Conservation (phyloP, 1,140 invertebrate genomes). For the Cataglyphis hispanica region DNA sequence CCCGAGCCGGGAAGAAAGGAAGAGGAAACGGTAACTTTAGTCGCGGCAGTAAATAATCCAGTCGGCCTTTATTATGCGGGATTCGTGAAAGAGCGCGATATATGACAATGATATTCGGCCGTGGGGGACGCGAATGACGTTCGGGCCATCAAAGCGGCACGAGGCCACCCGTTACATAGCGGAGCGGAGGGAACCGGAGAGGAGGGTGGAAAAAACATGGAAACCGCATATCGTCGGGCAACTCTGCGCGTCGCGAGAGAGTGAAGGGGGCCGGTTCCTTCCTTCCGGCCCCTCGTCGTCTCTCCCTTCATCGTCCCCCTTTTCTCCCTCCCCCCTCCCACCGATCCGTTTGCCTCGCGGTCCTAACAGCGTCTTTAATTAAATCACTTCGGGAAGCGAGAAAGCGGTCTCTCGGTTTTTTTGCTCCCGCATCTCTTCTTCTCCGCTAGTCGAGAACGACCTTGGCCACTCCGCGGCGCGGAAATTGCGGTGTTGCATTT, state of each 20-base stretch:
- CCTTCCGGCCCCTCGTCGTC: conserved; percentile 82
- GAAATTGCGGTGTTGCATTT: conserved; percentile 69
- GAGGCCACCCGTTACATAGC: conserved; percentile 80
- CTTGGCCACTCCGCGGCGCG: conserved; percentile 61
- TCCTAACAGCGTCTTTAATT: conserved; percentile 82
- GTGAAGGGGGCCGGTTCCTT: conserved; percentile 79
- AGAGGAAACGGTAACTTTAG: conserved; percentile 37
- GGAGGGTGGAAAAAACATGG: conserved; percentile 85
- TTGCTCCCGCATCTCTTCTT: conserved; percentile 61
- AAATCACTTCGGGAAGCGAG: conserved; percentile 78
- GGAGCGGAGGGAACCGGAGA: conserved; percentile 74
- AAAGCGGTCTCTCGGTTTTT: conserved; percentile 72
- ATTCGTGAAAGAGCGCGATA: conserved; percentile 66
- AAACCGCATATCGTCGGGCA: conserved; percentile 84
- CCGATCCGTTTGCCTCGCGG: conserved; percentile 59
- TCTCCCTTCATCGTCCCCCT: conserved; percentile 63
- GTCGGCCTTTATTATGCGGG: conserved; percentile 74
- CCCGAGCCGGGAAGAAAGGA: background rate
- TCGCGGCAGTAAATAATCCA: conserved; percentile 77
- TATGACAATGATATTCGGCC: conserved; percentile 81
- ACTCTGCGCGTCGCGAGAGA: conserved; percentile 70
- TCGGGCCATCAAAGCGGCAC: conserved; percentile 83
- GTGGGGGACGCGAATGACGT: conserved; percentile 78
- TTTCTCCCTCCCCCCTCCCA: conserved; percentile 11
- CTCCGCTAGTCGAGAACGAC: conserved; percentile 40